Evolutionary conservation across 2,113 vertebrate genomes (phyloP).

Genomic region (Nothoprocta pentlandii): DNA sequence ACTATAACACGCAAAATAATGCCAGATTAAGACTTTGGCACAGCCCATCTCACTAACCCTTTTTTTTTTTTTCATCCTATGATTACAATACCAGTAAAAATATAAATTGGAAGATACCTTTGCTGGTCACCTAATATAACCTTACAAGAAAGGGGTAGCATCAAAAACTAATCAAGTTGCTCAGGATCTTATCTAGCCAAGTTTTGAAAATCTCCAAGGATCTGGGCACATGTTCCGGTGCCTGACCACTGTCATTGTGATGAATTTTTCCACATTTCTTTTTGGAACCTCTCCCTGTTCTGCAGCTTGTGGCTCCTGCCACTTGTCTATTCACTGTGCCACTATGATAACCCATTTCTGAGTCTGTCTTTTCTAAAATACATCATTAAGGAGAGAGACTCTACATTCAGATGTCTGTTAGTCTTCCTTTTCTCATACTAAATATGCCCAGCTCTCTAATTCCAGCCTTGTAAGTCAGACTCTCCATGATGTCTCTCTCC

Average conservation of each 20-base stretch:
- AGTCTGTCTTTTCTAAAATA: neutral
- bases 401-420: neutral
- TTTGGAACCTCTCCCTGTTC: neutral
- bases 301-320: neutral
- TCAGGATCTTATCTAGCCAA: neutral
- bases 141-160: neutral
- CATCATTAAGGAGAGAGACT: neutral
- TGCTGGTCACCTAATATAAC: neutral
- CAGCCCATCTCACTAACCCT: neutral
- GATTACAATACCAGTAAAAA: neutral
- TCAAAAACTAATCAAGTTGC: neutral
- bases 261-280: neutral
- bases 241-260: neutral
- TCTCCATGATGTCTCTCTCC: neutral
- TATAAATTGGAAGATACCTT: neutral
- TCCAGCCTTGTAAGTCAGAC: neutral
- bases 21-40: neutral
- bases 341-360: neutral
- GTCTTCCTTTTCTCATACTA: neutral
- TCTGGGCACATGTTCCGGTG: fast-evolving
- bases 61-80: neutral
- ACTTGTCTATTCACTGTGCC: neutral
- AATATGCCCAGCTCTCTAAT: neutral
- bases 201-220: neutral
- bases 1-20: neutral